phyloP scores from a whole-genome alignment of 2,113 vertebrate genomes.

The Raja brachyura region DNA sequence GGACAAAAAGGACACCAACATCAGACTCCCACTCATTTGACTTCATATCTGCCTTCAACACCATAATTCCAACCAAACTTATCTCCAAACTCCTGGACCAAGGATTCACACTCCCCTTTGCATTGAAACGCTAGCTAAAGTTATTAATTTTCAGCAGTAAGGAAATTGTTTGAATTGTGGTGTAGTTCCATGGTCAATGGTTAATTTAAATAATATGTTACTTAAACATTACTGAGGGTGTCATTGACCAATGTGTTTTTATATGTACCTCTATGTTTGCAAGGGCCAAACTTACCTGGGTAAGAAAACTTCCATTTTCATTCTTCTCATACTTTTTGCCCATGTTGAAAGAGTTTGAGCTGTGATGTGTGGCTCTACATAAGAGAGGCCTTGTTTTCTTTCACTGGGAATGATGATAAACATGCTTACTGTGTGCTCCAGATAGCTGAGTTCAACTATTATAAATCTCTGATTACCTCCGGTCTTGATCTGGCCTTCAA shows the following conservation, averaged over 20 bases:
- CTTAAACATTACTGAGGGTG: background rate
- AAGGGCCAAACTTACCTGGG: conserved; percentile 63
- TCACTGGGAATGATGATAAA: conserved; percentile 72
- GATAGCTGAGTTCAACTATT: conserved; percentile 69
- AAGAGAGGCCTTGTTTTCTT: conserved; percentile 57
- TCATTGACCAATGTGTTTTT: background rate
- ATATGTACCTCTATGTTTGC: background rate
- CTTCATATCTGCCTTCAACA: too few species aligned
- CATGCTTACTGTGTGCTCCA: conserved; percentile 64
- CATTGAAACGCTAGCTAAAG: background rate
- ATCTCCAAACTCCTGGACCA: too few species aligned
- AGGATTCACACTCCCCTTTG: too few species aligned
- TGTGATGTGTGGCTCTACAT: conserved; percentile 65
- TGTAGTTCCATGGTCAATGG: too few species aligned
- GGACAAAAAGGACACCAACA: too few species aligned
- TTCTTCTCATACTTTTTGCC: conserved; percentile 64
- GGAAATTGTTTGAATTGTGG: background rate
- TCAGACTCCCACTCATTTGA: too few species aligned
- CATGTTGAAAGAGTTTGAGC: conserved; percentile 62
- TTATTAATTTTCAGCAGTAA: background rate
- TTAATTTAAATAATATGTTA: background rate
- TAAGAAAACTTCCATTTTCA: conserved; percentile 76
- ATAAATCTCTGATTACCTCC: conserved; percentile 60
- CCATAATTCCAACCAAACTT: too few species aligned
- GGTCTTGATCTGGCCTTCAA: conserved; percentile 72